A percentile compares a stretch with the other conserved stretches of the same genome.
Conservation (phyloP, 2,113 vertebrate species). For the Dissostichus mawsoni region DNA sequence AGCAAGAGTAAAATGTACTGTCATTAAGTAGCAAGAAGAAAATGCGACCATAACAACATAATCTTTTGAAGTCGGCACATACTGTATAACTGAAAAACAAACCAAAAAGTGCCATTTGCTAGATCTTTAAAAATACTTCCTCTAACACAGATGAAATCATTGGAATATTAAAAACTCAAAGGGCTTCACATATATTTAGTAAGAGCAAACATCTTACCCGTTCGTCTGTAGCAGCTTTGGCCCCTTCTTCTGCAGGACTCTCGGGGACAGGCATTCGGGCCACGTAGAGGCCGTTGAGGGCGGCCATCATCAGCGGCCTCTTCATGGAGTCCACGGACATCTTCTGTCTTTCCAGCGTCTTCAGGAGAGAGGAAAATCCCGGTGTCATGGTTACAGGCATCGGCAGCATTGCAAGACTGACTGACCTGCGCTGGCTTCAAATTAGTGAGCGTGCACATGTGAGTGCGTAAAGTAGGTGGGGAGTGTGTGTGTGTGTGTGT, state of each 20-base stretch:
- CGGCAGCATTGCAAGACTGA: conserved; percentile 40
- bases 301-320: conserved; percentile 95
- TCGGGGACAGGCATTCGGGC: conserved; percentile 90
- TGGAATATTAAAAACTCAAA: not conserved
- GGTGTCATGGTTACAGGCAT: conserved; percentile 65
- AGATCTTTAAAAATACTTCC: not conserved
- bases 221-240: conserved; percentile 90
- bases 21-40: not conserved
- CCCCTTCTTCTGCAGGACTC: conserved; percentile 84
- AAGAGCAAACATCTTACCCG: conserved; percentile 84
- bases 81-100: not conserved
- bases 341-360: conserved; percentile 98
- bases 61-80: not conserved
- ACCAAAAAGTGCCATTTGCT: not conserved
- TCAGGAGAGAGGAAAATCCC: conserved; percentile 89
- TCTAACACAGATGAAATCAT: not conserved
- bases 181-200: not conserved
- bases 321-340: conserved; percentile 96
- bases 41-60: not conserved
- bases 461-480: conserved; percentile 29
- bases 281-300: conserved; percentile 92
- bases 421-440: conserved; percentile 25
- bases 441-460: not conserved
- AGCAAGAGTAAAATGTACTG: not conserved
- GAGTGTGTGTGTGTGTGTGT: not conserved